phyloP scores from a whole-genome alignment of 2,113 vertebrate genomes.

The Arvicanthis niloticus region DNA sequence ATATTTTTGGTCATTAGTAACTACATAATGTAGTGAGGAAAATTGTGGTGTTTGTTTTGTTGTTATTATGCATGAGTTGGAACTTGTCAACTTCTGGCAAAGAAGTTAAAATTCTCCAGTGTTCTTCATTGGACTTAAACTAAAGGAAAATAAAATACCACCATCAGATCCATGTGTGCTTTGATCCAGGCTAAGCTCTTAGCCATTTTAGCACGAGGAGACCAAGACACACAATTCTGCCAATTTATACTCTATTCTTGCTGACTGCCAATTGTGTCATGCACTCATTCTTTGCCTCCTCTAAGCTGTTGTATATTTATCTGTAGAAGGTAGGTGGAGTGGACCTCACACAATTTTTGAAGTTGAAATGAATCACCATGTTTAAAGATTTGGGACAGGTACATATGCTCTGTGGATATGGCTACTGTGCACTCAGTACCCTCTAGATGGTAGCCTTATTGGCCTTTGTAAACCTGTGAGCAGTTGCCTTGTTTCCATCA shows the following conservation, averaged over 20 bases:
- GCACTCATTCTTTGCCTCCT: neutral
- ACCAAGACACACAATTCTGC: neutral
- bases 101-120: neutral
- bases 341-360: neutral
- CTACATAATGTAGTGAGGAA: neutral
- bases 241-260: neutral
- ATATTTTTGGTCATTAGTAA: neutral
- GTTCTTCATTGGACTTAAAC: neutral
- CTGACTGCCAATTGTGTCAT: neutral
- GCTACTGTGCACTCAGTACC: rapidly evolving
- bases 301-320: neutral
- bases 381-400: neutral
- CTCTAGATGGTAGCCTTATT: too few relatives aligned
- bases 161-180: neutral
- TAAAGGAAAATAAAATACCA: neutral
- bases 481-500: neutral
- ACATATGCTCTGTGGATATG: too few relatives aligned
- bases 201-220: neutral
- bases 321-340: neutral
- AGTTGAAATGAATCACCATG: neutral
- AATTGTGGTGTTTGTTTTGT: neutral
- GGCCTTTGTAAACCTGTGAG: too few relatives aligned
- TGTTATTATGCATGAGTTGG: neutral
- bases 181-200: neutral
- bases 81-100: neutral